Conservation (phyloP, 2,113 vertebrate species). For the Capreolus pygargus region DNA sequence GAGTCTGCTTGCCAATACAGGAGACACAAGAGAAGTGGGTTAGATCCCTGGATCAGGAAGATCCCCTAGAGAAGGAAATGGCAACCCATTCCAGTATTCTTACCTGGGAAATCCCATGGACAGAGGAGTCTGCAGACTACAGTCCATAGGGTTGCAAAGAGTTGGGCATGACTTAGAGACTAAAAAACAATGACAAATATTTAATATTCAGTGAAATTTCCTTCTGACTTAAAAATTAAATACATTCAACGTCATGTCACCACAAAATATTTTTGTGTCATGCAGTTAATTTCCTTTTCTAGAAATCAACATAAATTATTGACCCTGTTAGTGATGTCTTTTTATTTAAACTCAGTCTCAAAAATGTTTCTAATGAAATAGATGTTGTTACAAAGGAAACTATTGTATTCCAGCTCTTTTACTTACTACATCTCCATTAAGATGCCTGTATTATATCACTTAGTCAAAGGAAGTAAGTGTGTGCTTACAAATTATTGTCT, state of each 20-base stretch:
- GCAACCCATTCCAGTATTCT: background rate
- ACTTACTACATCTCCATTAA: background rate
- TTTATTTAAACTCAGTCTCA: background rate
- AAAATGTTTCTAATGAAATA: background rate
- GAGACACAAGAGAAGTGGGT: background rate
- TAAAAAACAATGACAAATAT: background rate
- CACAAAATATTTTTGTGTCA: background rate
- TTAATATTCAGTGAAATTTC: background rate
- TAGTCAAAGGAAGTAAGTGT: background rate
- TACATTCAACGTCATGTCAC: background rate
- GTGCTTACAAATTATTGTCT: background rate
- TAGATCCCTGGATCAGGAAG: background rate
- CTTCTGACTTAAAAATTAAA: conserved; percentile 6
- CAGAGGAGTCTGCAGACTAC: background rate
- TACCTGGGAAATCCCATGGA: background rate
- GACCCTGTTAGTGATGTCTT: background rate
- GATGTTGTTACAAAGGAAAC: background rate
- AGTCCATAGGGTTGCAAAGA: background rate
- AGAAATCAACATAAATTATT: background rate
- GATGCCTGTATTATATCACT: background rate
- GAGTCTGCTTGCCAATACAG: background rate
- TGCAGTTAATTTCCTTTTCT: background rate
- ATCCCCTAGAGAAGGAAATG: background rate
- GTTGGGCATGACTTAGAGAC: background rate
- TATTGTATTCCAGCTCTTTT: background rate